phyloP scores from a whole-genome alignment of 2,113 vertebrate species.

The Erythrolamprus reginae region DNA sequence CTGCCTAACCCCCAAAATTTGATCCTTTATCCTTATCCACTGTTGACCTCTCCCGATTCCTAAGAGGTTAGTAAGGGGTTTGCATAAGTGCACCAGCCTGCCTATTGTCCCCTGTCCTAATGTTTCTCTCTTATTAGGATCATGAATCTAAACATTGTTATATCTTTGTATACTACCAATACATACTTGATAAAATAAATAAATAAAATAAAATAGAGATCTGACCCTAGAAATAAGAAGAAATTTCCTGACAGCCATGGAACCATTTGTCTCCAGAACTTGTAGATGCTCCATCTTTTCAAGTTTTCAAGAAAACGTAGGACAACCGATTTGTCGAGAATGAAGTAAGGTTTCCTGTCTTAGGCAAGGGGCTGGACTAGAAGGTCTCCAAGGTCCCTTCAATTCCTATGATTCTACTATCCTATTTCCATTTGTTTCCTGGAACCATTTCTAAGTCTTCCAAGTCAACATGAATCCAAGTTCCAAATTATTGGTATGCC shows the following conservation, averaged over 20 bases:
- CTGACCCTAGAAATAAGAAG: background rate
- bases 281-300: background rate
- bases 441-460: background rate
- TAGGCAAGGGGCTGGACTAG: background rate
- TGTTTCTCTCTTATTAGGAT: no score
- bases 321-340: background rate
- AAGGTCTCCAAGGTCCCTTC: background rate
- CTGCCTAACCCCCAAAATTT: no score
- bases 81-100: no score
- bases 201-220: background rate
- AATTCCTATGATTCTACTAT: background rate
- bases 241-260: background rate
- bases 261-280: background rate
- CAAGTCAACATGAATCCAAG: slow-evolving; percentile 16
- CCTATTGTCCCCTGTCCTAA: no score
- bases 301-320: background rate
- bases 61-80: no score
- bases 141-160: no score
- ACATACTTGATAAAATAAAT: no score
- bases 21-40: no score
- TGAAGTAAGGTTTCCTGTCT: background rate
- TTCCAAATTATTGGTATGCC: slow-evolving; percentile 36
- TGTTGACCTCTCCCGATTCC: no score
- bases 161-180: no score
- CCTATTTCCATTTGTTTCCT: background rate